phyloP scores from a whole-genome alignment of 2,113 vertebrate genomes.

The Origma solitaria region DNA sequence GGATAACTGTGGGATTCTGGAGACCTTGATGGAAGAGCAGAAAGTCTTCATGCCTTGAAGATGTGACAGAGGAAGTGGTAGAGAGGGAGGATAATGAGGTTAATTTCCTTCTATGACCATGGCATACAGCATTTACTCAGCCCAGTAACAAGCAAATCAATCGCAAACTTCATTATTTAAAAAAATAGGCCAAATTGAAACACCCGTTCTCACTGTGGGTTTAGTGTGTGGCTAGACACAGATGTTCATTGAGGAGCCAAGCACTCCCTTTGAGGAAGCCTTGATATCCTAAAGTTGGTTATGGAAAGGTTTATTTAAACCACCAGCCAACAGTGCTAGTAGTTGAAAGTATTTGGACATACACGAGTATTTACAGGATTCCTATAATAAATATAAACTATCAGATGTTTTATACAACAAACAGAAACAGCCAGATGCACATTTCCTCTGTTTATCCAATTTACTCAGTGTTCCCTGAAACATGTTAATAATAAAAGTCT shows the following conservation, averaged over 20 bases:
- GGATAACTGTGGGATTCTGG: neutral
- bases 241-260: neutral
- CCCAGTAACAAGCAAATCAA: neutral
- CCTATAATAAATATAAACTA: neutral
- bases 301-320: neutral
- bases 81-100: neutral
- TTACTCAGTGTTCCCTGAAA: constrained; percentile 1
- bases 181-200: neutral
- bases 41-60: neutral
- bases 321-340: neutral
- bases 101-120: neutral
- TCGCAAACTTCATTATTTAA: neutral
- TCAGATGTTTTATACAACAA: neutral
- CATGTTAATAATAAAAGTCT: neutral
- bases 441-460: constrained; percentile 27
- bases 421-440: neutral
- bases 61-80: rapidly evolving
- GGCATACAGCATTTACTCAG: neutral
- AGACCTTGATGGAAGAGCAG: neutral
- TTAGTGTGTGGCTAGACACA: neutral
- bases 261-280: neutral
- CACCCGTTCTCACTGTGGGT: neutral
- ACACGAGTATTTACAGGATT: neutral
- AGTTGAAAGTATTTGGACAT: neutral
- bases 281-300: neutral